Base-by-base conservation (phyloP, 2,113 vertebrate species). In the Cercopithecus mona region DNA sequence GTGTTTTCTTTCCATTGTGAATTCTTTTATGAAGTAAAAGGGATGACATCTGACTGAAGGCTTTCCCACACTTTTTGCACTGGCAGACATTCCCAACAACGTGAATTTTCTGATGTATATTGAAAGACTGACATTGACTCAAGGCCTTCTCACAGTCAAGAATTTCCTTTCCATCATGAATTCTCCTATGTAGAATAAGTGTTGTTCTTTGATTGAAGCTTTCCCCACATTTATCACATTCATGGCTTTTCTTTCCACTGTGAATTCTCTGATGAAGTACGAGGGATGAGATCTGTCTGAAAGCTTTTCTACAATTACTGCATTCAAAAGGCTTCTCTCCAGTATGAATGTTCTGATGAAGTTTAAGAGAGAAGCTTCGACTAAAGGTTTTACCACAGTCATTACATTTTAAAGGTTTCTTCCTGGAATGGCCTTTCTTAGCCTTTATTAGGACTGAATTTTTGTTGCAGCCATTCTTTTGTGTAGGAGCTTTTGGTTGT, bases 261-360 rank as follows among this genome's bases (percentile, higher is more conserved):
- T 97, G 97, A 45, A 59, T 45, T 84, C 80, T 97, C 93, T 94
- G 97, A 55, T 97, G 98, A 59, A 97, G 95, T 79, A 98, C n/a
- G 1, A 97, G 96, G n/a, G 97, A 96, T 1, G 94, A 83, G n/a
- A 97, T 88, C 79, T 75, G 95, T n/a, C 92, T 92, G 55, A 97
- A 97, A 57, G 76, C 48, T 90, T 93, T 97, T 48, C 50, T 64
- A 25, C 97, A 98, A 8, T 9, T 20, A 32, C 96, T 93, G n/a
- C 97, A 98, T 2, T 83, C 93, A 11, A 96, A 98, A 76, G 97
- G 87, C 61, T 84, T 93, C 83, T 92, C 98, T 57, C 84, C 80
- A 4, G 38, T 10, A 48, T 97, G 98, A 32, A 57, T n/a, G 17
- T 61, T 61, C 84, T 93, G 92, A 87, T 98, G 98, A 48, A 93